Evolutionary conservation across 2,113 vertebrate species (phyloP), one percentile per base, ranked within the genome.

Genomic region (Reinhardtius hippoglossoides): DNA sequence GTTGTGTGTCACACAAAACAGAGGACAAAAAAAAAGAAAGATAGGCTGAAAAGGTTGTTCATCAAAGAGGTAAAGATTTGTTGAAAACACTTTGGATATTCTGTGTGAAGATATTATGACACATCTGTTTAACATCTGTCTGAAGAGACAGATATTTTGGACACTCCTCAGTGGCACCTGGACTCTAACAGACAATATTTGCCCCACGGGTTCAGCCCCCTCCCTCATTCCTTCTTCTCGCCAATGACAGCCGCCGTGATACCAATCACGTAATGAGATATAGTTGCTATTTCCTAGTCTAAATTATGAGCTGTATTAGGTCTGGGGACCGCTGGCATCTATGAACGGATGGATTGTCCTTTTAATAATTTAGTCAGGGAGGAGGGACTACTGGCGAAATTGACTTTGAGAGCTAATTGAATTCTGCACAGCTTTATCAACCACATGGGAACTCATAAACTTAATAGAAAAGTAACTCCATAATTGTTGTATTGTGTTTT

Each of bases 271-370:
- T 89, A 91, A 88, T 84, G 79, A 91, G 88, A 78, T 81, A 85
- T 73, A 88, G 87, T 80, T 80, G 86, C 87, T 78, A 80, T 89
- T 91, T 91, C 77, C 82, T 81, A 58, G 42, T 80, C 72, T 71
- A 88, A 87, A 86, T 92, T 74, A 85, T 76, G 77, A 80, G 89
- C 81, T 76, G 82, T 78, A 91, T 91, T 87, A 91, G 89, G 86
- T 90, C 74, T 78, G 80, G 27, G 59, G 78, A 82, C 74, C 73
- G 71, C 77, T 77, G 78, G 72, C 78, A 83, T 83, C 72, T 80
- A 83, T 69, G 83, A 89, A 86, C 89, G 89, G 88, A 92, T 90
- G 87, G 89, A 90, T 86, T 74, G 82, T 86, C 71, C 80, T 86
- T 90, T 89, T 91, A 89, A 90, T 89, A 90, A 87, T 89, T 87